Base-by-base conservation (phyloP, 2,888 invertebrate genomes). In the Philonicus albiceps region DNA sequence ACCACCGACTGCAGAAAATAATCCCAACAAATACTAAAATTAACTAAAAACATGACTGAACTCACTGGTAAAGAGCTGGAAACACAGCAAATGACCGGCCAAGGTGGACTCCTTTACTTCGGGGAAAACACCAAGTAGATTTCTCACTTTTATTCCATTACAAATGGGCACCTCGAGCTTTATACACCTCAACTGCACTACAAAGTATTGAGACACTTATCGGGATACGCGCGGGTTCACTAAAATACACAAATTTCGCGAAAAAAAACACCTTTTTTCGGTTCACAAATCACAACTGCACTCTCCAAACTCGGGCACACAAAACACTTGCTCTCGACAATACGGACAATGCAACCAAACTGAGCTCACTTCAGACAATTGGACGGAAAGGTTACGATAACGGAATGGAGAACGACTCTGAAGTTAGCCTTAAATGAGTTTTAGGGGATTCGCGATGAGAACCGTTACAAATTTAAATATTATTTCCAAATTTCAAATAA, bases 31-130 rank as follows among this genome's bases (percentile, higher is more conserved):
- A 22, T 30, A 53, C 53, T 16, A 11, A 49, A 40, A 43, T 76
- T 22, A 27, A 74, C 74, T 22, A 43, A 72, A 83, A 64, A 83
- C 55, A 64, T 64, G 16, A 64, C 13, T 11, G 11, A 37, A 83
- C 83, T 83, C 83, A 83, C 83, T 83, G 55, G 49, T n/a, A 27
- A 34, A 83, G 72, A 83, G 72, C 31, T 72, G 64, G 19, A 53
- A 40, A 40, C n/a, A 83, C 31, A 83, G 49, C 37, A 13, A 83
- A 8, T 6, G 83, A 72, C 83, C 83, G 83, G 83, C 83, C 83
- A 43, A 72, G 64, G 31, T 43, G 37, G 37, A 64, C 55, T 53
- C 55, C n/a, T 55, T 81, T 81, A 7, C 49, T 55, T 55, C 31
- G n/a, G 34, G 40, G 22, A 49, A 22, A 80, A 80, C 75, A 34